Evolutionary conservation across 1,140 invertebrate genomes (phyloP), one percentile per base, ranked within the genome.

Genomic region (Acromyrmex echinatior): DNA sequence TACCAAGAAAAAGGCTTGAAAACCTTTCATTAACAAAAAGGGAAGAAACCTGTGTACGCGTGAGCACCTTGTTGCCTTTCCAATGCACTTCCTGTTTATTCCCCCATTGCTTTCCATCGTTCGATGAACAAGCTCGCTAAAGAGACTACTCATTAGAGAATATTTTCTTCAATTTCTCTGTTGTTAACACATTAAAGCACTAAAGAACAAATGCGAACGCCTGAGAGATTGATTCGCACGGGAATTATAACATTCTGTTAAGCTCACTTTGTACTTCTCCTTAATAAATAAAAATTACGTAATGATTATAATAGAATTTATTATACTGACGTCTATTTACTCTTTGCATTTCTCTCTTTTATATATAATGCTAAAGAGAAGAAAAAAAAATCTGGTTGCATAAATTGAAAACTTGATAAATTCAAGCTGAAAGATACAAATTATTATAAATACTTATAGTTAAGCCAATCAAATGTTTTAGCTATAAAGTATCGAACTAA

Each of bases 111-210:
- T 35, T 58, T 12, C 51, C 31, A 10, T 18, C 12, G 53, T 49
- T 60, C 16, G 35, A 62, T 45, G 16, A 28, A 2, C 80, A 76
- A 84, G 25, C 51, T 49, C 35, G 14, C n/a, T 14, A 25, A 51
- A 74, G 35, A 68, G 28, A 49, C 28, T 68, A 35, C 88, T 89
- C 88, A 89, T 89, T 90, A 90, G 68, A 53, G 88, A 86, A 89
- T 28, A 82, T 77, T 87, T 65, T 53, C 45, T 53, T 66, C 39
- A 12, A 18, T 58, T 21, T 85, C 63, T 60, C 62, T 87, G 70
- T 62, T 35, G 25, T 63, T 68, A 63, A 66, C 31, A 28, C 21
- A 45, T 63, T 66, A 45, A 45, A 45, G 39, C 39, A 10, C 39
- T 45, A 49, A 3, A 39, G 28, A 4, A 5, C 14, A 25, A 12